Evolutionary conservation across 2,113 vertebrate species (phyloP), one percentile per base, ranked within the genome.

Genomic region (Aleadryas rufinucha): DNA sequence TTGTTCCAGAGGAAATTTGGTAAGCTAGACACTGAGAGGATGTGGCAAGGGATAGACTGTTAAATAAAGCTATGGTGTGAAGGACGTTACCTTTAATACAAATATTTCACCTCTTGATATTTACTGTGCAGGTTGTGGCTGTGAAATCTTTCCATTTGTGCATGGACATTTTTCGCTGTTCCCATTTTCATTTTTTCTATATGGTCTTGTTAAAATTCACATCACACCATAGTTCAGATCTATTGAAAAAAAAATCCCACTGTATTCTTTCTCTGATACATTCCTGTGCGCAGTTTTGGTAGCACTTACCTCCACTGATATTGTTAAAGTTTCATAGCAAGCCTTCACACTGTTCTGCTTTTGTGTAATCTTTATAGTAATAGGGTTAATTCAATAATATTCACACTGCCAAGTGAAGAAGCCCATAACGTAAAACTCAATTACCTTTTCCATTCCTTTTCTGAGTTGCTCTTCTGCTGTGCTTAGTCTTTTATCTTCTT

Each of bases 351-450:
- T 95, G 92, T 93, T 97, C 96, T 93, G 65, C 78, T 96, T 97
- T 97, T 94, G 79, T 98, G 97, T 93, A 97, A 97, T 93, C 88
- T 92, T 93, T 96, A 93, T 70, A 91, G 92, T 96, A 90, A 95
- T 93, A 76, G 82, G 87, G 75, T 90, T 97, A 97, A 97, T 96
- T 97, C 96, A 97, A 96, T 96, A 97, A 94, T 96, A 96, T 97
- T 94, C 96, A 79, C 80, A 69, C 75, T 96, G 90, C 77, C 89
- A 84, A 92, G 89, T 94, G 84, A 91, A 84, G 91, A 77, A 95
- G 66, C 61, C 87, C 89, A 79, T 93, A 91, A 96, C 83, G 89
- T 96, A 93, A 96, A 96, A 92, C 77, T 96, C 95, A 91, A 97
- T 97, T 97, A 97, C 91, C 77, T 96, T 95, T 95, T 95, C 87